These are phyloP conservation scores for Haliclona indistincta DNA, from an alignment of 37 sponge, comb jelly and placozoan genomes.

Conservation along the genomic window DNA sequence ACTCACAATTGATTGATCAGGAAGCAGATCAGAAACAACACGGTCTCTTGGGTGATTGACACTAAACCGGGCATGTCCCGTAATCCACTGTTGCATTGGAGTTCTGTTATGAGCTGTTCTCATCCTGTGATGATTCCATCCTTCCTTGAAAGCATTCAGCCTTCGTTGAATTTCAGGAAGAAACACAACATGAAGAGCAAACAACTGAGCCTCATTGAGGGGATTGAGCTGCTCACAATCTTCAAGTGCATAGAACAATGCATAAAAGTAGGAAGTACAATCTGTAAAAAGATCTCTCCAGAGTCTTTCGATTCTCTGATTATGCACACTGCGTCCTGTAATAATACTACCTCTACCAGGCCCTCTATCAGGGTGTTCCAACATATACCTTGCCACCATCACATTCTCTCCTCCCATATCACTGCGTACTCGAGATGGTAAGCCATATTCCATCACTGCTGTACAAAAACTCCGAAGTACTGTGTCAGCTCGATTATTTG, in stretches of 20 bases:
- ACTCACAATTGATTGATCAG: too few relatives aligned
- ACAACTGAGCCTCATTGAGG: slow-evolving; percentile 28
- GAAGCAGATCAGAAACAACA: too few relatives aligned
- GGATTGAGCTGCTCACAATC: slow-evolving; percentile 6
- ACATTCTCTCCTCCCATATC: slow-evolving; percentile 67
- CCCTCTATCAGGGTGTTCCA: slow-evolving; percentile 25
- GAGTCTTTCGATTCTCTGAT: slow-evolving; percentile 59
- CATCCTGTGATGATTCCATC: slow-evolving; percentile 47
- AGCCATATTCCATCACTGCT: slow-evolving; percentile 32
- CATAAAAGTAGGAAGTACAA: slow-evolving; percentile 16
- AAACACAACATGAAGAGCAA: slow-evolving; percentile 50
- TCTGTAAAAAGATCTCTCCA: slow-evolving; percentile 50
- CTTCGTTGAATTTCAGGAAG: slow-evolving; percentile 25
- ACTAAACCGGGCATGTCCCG: too few relatives aligned
- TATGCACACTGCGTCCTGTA: slow-evolving; percentile 60
- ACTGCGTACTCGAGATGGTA: slow-evolving; percentile 43
- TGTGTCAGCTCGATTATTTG: slow-evolving; percentile 53
- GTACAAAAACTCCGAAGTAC: slow-evolving; percentile 26
- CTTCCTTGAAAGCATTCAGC: slow-evolving; percentile 24
- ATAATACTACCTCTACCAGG: slow-evolving; percentile 26
- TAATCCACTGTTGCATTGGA: slow-evolving; percentile 48
- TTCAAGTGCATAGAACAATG: slow-evolving; percentile 48
- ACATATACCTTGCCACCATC: slow-evolving; percentile 45
- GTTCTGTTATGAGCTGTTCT: slow-evolving; percentile 6
- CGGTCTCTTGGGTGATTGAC: too few relatives aligned